These are phyloP conservation scores for Apodemus speciosus DNA, from an alignment of 2,113 vertebrate genomes.

Conservation along the genomic window DNA sequence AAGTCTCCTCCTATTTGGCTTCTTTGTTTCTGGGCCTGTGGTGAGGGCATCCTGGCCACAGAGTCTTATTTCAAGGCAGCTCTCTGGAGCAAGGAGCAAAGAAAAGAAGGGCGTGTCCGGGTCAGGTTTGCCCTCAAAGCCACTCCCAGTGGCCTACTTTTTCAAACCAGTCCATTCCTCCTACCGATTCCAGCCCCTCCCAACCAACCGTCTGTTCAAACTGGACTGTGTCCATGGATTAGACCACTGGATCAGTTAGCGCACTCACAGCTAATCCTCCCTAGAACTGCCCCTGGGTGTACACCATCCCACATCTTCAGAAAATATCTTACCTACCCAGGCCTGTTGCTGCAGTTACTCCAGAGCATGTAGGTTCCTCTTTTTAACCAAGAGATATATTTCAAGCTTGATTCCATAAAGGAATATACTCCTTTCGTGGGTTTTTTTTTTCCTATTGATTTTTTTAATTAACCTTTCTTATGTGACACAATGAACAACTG, in stretches of 20 bases:
- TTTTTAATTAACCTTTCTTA: neutral
- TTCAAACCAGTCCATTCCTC: neutral
- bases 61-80: neutral
- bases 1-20: too few relatives aligned
- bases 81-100: neutral
- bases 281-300: neutral
- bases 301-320: neutral
- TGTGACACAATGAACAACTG: neutral
- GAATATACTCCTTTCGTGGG: neutral
- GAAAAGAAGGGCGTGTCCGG: too few relatives aligned
- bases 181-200: neutral
- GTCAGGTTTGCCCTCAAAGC: neutral
- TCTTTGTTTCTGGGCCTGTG: neutral
- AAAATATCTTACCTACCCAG: constrained; percentile 12
- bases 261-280: neutral
- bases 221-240: neutral
- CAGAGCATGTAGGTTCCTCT: neutral
- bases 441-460: neutral
- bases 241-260: neutral
- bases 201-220: neutral
- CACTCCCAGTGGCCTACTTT: neutral
- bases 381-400: constrained; percentile 15
- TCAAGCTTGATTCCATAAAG: neutral
- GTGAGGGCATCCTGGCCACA: neutral
- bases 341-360: neutral